Conservation (phyloP, 2,113 vertebrate species). For the Trichomycterus rosablanca region DNA sequence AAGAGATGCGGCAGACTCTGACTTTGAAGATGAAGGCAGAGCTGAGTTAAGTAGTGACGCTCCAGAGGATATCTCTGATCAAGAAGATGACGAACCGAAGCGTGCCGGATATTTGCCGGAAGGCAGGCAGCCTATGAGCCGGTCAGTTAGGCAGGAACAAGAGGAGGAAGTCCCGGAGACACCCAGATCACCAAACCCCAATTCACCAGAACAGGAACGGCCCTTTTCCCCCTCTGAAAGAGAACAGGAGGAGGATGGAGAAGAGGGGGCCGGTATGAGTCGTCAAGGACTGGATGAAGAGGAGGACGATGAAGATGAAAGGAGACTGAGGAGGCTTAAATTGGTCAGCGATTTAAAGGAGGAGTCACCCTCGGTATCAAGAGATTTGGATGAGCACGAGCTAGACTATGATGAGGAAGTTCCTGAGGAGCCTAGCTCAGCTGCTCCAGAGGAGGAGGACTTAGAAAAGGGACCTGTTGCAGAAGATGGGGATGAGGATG, state of each 20-base stretch:
- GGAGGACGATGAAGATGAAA: conserved; percentile 39
- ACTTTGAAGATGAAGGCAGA: conserved; percentile 51
- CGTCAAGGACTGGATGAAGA: conserved; percentile 32
- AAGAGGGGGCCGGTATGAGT: conserved; percentile 13
- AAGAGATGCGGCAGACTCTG: conserved; percentile 40
- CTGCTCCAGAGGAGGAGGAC: conserved; percentile 66
- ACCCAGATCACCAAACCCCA: conserved; percentile 71
- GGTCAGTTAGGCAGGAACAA: conserved; percentile 55
- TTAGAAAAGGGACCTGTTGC: conserved; percentile 51
- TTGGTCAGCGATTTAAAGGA: conserved; percentile 77
- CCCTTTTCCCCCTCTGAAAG: conserved; percentile 47
- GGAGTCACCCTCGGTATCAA: conserved; percentile 84
- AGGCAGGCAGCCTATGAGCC: conserved; percentile 58
- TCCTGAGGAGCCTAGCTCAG: conserved; percentile 78
- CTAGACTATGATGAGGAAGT: conserved; percentile 97
- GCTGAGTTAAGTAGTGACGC: conserved; percentile 42
- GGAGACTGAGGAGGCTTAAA: conserved; percentile 24
- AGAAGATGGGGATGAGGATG: conserved; percentile 34
- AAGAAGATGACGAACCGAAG: conserved; percentile 71
- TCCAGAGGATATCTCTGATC: conserved; percentile 59
- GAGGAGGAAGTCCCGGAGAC: conserved; percentile 68
- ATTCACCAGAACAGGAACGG: conserved; percentile 67
- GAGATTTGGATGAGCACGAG: conserved; percentile 93
- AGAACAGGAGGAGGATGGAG: conserved; percentile 43
- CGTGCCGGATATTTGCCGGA: conserved; percentile 61